phyloP scores from a whole-genome alignment of 2,888 invertebrate genomes.

The Plebejus argus region DNA sequence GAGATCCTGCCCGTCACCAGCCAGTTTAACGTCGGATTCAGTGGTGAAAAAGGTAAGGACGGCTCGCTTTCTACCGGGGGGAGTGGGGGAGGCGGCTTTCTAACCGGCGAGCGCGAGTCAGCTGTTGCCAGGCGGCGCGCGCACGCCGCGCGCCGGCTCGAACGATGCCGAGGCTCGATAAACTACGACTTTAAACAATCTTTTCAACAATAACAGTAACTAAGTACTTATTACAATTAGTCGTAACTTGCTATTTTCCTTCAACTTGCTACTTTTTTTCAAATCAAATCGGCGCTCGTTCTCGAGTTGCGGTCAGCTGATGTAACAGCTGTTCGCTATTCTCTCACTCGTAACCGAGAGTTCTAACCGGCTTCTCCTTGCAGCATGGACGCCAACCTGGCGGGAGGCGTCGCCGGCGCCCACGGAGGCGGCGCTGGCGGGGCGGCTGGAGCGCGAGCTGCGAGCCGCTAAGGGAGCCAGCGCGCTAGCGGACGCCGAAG shows the following conservation, averaged over 20 bases:
- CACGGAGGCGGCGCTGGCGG: slow-evolving; percentile 85
- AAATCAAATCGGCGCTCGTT: slow-evolving; percentile 32
- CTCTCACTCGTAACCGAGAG: slow-evolving; percentile 42
- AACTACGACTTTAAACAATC: neutral
- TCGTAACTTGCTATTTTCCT: neutral
- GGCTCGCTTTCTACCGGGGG: slow-evolving; percentile 59
- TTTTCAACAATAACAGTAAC: neutral
- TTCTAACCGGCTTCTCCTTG: slow-evolving; percentile 51
- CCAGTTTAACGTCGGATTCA: slow-evolving; percentile 88
- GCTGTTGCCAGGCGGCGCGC: slow-evolving; percentile 76
- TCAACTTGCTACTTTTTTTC: neutral
- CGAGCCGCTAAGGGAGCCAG: slow-evolving; percentile 89
- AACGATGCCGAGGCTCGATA: neutral
- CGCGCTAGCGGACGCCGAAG: slow-evolving; percentile 91
- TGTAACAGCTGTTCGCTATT: slow-evolving; percentile 62
- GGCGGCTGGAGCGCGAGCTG: slow-evolving; percentile 88
- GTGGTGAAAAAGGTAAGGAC: slow-evolving; percentile 86
- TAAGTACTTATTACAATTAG: too few species aligned
- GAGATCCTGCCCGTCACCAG: slow-evolving; percentile 90
- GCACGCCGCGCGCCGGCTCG: slow-evolving; percentile 55
- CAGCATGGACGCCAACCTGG: slow-evolving; percentile 75
- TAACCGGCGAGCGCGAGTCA: slow-evolving; percentile 57
- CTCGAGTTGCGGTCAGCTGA: slow-evolving; percentile 60
- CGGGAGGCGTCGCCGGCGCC: slow-evolving; percentile 76
- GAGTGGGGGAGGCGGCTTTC: slow-evolving; percentile 68